Conservation (phyloP, 2,888 invertebrate species). For the Acanthococcus lagerstroemiae region DNA sequence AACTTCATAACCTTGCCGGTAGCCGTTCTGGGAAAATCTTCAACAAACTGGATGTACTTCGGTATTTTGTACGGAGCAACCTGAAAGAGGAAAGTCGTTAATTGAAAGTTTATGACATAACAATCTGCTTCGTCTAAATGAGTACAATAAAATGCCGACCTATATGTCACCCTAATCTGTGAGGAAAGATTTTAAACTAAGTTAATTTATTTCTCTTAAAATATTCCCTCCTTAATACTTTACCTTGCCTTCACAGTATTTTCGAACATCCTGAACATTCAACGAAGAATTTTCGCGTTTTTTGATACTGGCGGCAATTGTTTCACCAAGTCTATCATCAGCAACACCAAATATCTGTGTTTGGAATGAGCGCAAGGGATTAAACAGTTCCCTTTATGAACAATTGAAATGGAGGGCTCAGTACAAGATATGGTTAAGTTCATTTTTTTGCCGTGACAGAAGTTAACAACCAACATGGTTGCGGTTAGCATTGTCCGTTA, state of each 20-base stretch:
- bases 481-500: too few relatives aligned
- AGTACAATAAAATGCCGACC: too few relatives aligned
- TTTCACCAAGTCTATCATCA: slow-evolving; percentile 67
- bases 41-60: slow-evolving; percentile 53
- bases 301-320: slow-evolving; percentile 58
- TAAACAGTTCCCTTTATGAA: not conserved
- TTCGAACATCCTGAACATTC: slow-evolving; percentile 50
- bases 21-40: slow-evolving; percentile 65
- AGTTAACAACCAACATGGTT: too few relatives aligned
- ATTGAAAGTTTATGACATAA: too few relatives aligned
- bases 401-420: too few relatives aligned
- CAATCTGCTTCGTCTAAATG: too few relatives aligned
- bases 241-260: slow-evolving; percentile 50
- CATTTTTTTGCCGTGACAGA: not conserved
- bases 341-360: slow-evolving; percentile 65
- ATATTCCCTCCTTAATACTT: too few relatives aligned
- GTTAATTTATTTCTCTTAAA: too few relatives aligned
- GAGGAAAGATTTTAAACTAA: not conserved
- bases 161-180: not conserved
- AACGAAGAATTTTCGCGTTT: slow-evolving; percentile 48
- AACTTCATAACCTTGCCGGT: slow-evolving; percentile 77
- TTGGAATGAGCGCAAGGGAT: too few relatives aligned
- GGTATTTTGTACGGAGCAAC: slow-evolving; percentile 75
- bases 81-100: slow-evolving; percentile 35
- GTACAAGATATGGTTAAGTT: too few relatives aligned